These are phyloP conservation scores for Eupleurogrammus muticus DNA, from an alignment of 2,797 vertebrate species.

Conservation along the genomic window DNA sequence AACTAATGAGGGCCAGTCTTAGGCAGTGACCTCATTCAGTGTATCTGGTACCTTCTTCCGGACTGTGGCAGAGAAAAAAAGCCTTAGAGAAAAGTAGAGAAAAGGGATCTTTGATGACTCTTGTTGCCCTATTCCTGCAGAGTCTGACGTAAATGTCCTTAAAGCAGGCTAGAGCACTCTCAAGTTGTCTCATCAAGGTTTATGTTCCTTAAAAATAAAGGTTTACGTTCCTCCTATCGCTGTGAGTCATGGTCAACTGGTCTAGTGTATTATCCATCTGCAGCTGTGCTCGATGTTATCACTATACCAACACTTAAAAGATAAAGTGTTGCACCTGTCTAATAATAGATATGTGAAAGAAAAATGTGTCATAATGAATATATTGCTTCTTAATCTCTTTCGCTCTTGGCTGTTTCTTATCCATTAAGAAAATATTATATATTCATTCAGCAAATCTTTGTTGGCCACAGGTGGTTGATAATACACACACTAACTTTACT, in stretches of 20 bases:
- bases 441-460: neutral
- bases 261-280: neutral
- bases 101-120: too few species aligned
- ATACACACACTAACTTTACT: neutral
- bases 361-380: neutral
- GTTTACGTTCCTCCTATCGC: neutral
- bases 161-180: too few species aligned
- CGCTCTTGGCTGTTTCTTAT: neutral
- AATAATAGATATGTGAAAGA: neutral
- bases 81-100: too few species aligned
- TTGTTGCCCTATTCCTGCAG: too few species aligned
- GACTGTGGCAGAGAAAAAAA: too few species aligned
- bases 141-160: too few species aligned
- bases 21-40: too few species aligned
- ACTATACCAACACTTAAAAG: neutral
- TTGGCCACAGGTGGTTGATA: neutral
- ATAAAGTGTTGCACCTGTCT: neutral
- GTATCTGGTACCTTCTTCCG: too few species aligned
- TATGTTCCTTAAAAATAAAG: conserved; percentile 3
- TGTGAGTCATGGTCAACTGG: neutral
- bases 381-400: neutral
- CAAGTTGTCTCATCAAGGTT: too few species aligned
- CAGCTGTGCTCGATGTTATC: neutral
- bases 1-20: too few species aligned
- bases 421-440: neutral